Percentiles rank a stretch among this genome's conserved stretches.
Evolutionary conservation across 2,888 invertebrate species (phyloP).

Genomic region (Callinectes sapidus): DNA sequence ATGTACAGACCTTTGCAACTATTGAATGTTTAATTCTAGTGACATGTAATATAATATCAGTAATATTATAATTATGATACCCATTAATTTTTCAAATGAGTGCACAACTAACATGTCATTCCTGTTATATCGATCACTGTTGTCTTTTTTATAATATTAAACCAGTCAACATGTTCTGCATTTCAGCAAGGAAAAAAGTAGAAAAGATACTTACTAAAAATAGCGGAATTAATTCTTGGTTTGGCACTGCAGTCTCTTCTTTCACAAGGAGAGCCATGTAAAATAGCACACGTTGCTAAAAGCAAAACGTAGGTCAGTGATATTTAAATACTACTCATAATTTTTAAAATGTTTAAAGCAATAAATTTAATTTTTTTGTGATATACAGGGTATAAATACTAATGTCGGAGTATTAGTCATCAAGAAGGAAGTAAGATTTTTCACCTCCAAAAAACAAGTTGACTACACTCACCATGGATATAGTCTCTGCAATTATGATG

Average conservation of each 20-base stretch:
- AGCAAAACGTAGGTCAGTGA: neutral
- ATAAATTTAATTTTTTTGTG: neutral
- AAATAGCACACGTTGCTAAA: conserved; percentile 70
- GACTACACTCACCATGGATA: conserved; percentile 67
- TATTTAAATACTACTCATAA: neutral
- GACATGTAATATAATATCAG: no score
- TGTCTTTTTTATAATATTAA: no score
- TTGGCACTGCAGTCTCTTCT: conserved; percentile 39
- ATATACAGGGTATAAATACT: neutral
- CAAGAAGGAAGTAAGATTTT: neutral
- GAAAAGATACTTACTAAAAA: conserved; percentile 61
- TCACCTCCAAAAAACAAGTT: neutral
- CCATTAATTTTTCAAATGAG: no score
- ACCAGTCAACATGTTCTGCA: neutral
- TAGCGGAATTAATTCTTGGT: conserved; percentile 57
- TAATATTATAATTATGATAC: no score
- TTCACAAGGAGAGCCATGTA: conserved; percentile 68
- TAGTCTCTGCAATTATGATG: conserved; percentile 71
- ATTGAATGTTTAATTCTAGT: no score
- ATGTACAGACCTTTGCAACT: no score
- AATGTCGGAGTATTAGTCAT: neutral
- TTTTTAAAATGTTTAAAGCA: neutral
- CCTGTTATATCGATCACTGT: no score
- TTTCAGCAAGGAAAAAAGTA: neutral
- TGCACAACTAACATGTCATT: no score